Conservation (phyloP, 2,797 vertebrate species). For the Spondyliosoma cantharus region DNA sequence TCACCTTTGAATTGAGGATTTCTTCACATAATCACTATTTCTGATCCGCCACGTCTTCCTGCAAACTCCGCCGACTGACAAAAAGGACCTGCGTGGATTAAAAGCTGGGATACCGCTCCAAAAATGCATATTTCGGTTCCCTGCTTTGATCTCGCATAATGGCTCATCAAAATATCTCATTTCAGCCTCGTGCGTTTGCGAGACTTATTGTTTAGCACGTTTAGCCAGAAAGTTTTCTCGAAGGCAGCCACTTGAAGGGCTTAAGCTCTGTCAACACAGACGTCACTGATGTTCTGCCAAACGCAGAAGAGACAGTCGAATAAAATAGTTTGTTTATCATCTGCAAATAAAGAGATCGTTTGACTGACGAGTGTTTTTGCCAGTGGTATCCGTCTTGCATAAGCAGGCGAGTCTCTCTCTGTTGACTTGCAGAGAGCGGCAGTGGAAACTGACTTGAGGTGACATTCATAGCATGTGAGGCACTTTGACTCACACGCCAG, state of each 20-base stretch:
- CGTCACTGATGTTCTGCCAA: slow-evolving; percentile 65
- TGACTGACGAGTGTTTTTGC: slow-evolving; percentile 54
- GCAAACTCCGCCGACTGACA: slow-evolving; percentile 22
- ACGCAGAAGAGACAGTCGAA: slow-evolving; percentile 63
- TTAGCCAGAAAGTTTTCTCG: slow-evolving; percentile 50
- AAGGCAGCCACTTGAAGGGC: slow-evolving; percentile 53
- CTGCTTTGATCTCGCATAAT: slow-evolving; percentile 63
- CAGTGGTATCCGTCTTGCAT: slow-evolving; percentile 43
- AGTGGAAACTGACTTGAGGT: slow-evolving; percentile 70
- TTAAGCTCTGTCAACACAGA: slow-evolving; percentile 68
- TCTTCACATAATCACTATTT: slow-evolving; percentile 41
- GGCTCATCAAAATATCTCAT: slow-evolving; percentile 65
- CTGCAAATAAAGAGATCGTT: slow-evolving; percentile 59
- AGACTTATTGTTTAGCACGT: slow-evolving; percentile 54
- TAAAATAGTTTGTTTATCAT: slow-evolving; percentile 68
- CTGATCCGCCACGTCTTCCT: not conserved
- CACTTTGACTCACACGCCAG: slow-evolving; percentile 49
- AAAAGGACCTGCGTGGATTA: slow-evolving; percentile 10
- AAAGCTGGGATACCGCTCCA: slow-evolving; percentile 32
- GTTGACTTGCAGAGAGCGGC: slow-evolving; percentile 37
- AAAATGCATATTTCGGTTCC: slow-evolving; percentile 49
- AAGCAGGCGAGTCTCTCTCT: slow-evolving; percentile 46
- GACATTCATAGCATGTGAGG: slow-evolving; percentile 69
- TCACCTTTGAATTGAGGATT: slow-evolving; percentile 45
- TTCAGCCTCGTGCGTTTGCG: slow-evolving; percentile 52